A percentile compares a stretch with the other conserved stretches of the same genome.
phyloP scores from a whole-genome alignment of 2,113 vertebrate genomes.

The Gallinago paraguaiae region DNA sequence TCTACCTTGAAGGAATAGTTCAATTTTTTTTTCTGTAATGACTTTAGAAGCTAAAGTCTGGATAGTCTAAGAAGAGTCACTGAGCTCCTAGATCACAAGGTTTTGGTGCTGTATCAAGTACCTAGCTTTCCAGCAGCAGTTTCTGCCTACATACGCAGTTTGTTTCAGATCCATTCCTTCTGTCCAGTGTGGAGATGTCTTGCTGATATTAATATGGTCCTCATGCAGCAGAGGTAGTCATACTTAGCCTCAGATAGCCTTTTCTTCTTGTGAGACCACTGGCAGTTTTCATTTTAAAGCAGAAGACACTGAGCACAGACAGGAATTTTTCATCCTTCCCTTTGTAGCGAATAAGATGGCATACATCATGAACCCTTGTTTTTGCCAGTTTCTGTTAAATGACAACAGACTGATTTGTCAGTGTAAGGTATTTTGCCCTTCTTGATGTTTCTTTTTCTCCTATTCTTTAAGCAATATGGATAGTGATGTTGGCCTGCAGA shows the following conservation, averaged over 20 bases:
- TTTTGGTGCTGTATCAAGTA: background rate
- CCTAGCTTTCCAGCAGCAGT: background rate
- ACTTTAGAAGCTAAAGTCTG: background rate
- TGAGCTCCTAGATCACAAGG: background rate
- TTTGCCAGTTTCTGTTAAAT: background rate
- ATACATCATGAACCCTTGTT: background rate
- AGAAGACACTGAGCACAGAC: background rate
- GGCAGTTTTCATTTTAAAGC: background rate
- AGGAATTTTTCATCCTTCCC: background rate
- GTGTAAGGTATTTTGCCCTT: background rate
- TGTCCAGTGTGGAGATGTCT: background rate
- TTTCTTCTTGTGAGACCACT: background rate
- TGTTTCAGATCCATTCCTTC: background rate
- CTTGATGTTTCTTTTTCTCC: background rate
- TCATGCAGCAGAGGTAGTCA: background rate
- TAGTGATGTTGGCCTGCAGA: background rate
- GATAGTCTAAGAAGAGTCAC: background rate
- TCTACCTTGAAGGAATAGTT: background rate
- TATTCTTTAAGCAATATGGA: background rate
- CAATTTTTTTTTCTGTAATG: background rate
- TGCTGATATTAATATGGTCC: background rate
- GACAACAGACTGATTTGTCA: background rate
- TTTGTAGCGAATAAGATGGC: background rate
- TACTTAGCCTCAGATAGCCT: background rate
- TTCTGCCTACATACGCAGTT: background rate